phyloP scores from a whole-genome alignment of 2,113 vertebrate genomes.

The Cavia aperea region DNA sequence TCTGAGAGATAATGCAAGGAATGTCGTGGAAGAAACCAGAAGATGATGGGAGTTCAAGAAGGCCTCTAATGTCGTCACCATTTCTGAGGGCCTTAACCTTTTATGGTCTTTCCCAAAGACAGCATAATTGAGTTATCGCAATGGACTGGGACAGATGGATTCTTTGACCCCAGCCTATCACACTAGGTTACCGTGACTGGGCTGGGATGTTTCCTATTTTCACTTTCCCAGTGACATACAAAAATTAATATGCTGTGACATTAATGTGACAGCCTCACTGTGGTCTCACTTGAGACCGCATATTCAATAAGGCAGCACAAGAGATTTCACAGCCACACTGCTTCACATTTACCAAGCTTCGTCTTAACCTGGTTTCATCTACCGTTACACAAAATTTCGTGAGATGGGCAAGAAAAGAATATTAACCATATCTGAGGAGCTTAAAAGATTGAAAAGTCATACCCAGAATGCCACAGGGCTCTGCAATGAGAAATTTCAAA shows the following conservation, averaged over 20 bases:
- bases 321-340: background rate
- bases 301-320: background rate
- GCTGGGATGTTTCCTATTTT: constrained; percentile 34
- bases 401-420: background rate
- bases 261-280: background rate
- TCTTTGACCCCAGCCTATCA: background rate
- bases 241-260: constrained; percentile 19
- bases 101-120: constrained; percentile 29
- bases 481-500: background rate
- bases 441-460: background rate
- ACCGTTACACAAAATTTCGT: background rate
- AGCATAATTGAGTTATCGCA: constrained; percentile 22
- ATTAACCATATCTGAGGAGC: background rate
- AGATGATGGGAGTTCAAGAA: background rate
- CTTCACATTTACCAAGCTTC: background rate
- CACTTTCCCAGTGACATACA: constrained; percentile 28
- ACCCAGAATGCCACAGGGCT: background rate
- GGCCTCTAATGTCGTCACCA: background rate
- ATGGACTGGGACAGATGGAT: background rate
- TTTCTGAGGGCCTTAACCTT: background rate
- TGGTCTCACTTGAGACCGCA: background rate
- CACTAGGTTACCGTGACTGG: background rate
- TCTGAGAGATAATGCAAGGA: background rate
- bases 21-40: background rate
- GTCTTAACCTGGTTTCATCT: background rate